phyloP scores from a whole-genome alignment of 2,113 vertebrate genomes.

The Riparia riparia region DNA sequence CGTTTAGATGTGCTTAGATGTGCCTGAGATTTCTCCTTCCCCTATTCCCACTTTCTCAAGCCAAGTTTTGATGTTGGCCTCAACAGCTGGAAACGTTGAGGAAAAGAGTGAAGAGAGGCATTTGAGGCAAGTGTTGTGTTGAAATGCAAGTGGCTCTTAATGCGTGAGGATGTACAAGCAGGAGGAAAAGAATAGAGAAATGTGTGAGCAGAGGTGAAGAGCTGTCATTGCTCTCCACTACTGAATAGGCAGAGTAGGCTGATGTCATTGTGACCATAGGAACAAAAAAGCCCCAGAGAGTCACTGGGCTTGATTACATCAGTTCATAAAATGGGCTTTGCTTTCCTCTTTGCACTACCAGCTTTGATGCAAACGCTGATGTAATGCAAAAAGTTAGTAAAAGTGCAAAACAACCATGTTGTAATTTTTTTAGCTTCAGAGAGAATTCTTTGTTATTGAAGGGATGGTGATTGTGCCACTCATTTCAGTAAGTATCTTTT shows the following conservation, averaged over 20 bases:
- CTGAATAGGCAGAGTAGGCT: not conserved
- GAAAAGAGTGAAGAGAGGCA: not conserved
- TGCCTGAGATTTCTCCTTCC: not conserved
- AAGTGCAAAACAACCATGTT: not conserved
- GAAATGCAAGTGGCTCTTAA: not conserved
- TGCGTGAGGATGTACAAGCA: not conserved
- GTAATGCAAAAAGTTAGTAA: not conserved
- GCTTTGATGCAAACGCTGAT: constrained; percentile 32
- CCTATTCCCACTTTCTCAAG: not conserved
- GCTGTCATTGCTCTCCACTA: not conserved
- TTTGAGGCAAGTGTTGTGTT: not conserved
- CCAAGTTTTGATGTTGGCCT: not conserved
- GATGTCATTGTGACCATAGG: constrained; percentile 21
- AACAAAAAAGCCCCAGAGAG: not conserved
- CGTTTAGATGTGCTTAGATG: not conserved
- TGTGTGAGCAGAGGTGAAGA: not conserved
- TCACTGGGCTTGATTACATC: not conserved
- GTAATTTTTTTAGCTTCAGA: not conserved
- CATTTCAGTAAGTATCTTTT: not conserved
- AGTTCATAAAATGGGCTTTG: constrained; percentile 30
- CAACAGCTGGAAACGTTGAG: not conserved
- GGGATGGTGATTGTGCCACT: not conserved
- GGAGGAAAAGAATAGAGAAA: not conserved
- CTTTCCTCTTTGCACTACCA: constrained; percentile 16
- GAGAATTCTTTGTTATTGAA: not conserved